Conservation (phyloP, 2,888 invertebrate species). For the Lymantria dispar region DNA sequence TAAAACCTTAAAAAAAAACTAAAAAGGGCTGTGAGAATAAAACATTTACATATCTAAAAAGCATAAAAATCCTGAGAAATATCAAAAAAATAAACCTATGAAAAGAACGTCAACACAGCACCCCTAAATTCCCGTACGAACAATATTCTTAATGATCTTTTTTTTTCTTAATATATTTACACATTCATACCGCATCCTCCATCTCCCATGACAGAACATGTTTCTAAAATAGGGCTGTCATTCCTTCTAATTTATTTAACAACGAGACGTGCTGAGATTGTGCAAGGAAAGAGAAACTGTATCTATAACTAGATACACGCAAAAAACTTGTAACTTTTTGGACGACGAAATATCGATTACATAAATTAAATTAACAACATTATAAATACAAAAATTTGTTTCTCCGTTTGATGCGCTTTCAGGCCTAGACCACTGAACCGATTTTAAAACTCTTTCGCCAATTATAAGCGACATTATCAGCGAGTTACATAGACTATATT, state of each 20-base stretch:
- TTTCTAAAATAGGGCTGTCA: conserved; percentile 40
- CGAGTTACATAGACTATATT: too few relatives aligned
- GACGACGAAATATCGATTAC: too few relatives aligned
- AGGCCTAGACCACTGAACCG: too few relatives aligned
- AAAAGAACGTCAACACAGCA: conserved; percentile 32
- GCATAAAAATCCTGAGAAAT: conserved; percentile 15
- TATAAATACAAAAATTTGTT: too few relatives aligned
- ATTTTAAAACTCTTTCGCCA: too few relatives aligned
- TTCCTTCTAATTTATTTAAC: conserved; percentile 24
- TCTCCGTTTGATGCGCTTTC: too few relatives aligned
- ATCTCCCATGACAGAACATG: conserved; percentile 52
- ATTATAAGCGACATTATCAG: too few relatives aligned
- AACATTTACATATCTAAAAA: conserved; percentile 17
- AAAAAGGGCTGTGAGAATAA: conserved; percentile 10
- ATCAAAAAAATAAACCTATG: conserved; percentile 23
- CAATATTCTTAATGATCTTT: conserved; percentile 39
- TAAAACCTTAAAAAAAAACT: background rate
- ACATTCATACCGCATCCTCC: conserved; percentile 62
- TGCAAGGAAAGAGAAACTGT: conserved; percentile 5
- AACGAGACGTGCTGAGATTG: conserved; percentile 8
- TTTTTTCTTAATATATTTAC: conserved; percentile 55
- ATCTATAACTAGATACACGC: background rate
- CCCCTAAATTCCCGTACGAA: conserved; percentile 32
- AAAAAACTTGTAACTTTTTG: too few relatives aligned
- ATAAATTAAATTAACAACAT: too few relatives aligned